A percentile compares a stretch with the other conserved stretches of the same genome.
Evolutionary conservation across 2,888 invertebrate genomes (phyloP).

Genomic region (Torymus tubicola): DNA sequence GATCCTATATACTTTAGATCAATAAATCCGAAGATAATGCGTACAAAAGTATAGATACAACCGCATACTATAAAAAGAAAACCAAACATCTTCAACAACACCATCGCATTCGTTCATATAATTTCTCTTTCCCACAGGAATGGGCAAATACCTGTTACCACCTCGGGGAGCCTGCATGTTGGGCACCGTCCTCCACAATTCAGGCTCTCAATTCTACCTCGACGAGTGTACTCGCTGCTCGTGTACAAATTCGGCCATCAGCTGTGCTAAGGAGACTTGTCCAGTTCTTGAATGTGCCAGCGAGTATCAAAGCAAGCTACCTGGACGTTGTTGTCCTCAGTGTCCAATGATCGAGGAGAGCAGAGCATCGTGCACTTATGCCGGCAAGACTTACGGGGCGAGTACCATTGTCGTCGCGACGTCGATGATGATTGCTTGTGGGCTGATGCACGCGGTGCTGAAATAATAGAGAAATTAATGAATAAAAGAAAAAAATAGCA

Average conservation of each 20-base stretch:
- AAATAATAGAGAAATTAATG: too few relatives aligned
- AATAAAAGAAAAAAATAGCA: too few relatives aligned
- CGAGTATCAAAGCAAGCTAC: constrained; percentile 82
- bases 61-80: neutral
- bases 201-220: constrained; percentile 81
- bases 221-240: constrained; percentile 91
- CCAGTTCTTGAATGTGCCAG: constrained; percentile 92
- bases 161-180: constrained; percentile 83
- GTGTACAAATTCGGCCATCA: constrained; percentile 87
- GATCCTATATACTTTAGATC: too few relatives aligned
- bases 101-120: neutral
- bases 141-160: constrained; percentile 76
- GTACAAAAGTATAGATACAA: too few relatives aligned
- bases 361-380: constrained; percentile 82
- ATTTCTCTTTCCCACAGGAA: constrained; percentile 69
- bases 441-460: too few relatives aligned
- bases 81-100: neutral
- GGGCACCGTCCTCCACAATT: constrained; percentile 82
- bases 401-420: constrained; percentile 65
- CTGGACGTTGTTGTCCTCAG: constrained; percentile 86
- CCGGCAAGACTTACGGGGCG: constrained; percentile 85
- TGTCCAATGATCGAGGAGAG: constrained; percentile 85
- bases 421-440: too few relatives aligned
- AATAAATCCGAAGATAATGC: too few relatives aligned
- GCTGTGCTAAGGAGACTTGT: constrained; percentile 89